Base-by-base conservation (phyloP, 2,113 vertebrate species). In the Anoplopoma fimbria region DNA sequence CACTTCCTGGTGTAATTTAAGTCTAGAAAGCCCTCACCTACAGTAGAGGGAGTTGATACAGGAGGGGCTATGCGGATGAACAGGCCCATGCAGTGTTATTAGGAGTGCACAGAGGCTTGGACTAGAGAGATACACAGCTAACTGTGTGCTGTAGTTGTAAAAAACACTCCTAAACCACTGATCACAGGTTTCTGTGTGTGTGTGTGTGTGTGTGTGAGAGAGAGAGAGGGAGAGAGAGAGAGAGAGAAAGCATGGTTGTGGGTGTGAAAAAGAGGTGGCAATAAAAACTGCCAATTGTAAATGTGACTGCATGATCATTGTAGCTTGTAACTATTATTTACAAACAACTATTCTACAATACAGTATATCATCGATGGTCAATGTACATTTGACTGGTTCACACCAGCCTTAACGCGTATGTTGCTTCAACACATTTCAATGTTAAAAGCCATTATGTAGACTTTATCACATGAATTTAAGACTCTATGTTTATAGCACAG, bases 271-370 rank as follows among this genome's bases (percentile, higher is more conserved):
- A 29, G 10, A 64, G 33, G 23, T 73, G 69, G 51, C 47, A 63
- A 75, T 53, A 81, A 80, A 87, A 83, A 85, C 77, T 82, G 75
- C 79, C 70, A 12, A 75, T 72, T 82, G 25, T 88, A 91, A 73
- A 86, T 88, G 78, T 83, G 83, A 90, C 77, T 80, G 91, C 92
- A 89, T 93, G 92, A 86, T 78, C 77, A 87, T 81, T 85, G 60
- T 93, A 84, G 82, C 68, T 76, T 79, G 77, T 77, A n/a, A 85
- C 63, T 88, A 70, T 91, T 82, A 91, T 85, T 90, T 84, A 65
- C 63, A 77, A 67, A 93, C 82, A 80, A 83, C 83, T 88, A 90
- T 89, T 62, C 81, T 87, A 71, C 34, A 29, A 86, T 71, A 83
- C 75, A 86, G 64, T 90, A 85, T 90, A 87, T 91, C 42, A 83